Percentiles rank a stretch among this genome's conserved stretches.
Conservation (phyloP, 2,888 invertebrate genomes). For the Itoplectis maculator region DNA sequence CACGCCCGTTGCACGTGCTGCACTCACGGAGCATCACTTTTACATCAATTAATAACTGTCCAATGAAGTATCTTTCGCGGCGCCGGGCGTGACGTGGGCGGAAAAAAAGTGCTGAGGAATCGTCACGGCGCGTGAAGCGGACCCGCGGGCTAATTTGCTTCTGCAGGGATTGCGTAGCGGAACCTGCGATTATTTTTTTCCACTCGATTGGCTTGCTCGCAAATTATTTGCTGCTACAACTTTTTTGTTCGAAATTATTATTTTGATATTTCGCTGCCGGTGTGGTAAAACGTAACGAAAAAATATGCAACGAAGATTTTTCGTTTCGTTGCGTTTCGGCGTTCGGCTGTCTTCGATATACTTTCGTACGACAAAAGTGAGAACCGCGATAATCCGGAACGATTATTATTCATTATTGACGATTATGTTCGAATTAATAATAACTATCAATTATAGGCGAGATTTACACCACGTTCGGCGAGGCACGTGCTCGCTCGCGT, state of each 20-base stretch:
- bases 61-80: conserved; percentile 47
- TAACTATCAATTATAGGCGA: neutral
- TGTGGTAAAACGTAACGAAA: too few species aligned
- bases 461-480: conserved; percentile 25
- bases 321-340: too few species aligned
- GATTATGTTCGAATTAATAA: neutral
- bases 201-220: neutral
- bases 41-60: conserved; percentile 64
- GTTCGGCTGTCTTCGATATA: neutral
- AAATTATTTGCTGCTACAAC: too few species aligned
- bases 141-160: neutral
- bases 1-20: conserved; percentile 55
- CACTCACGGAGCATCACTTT: conserved; percentile 42
- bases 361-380: neutral
- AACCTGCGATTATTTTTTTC: neutral
- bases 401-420: neutral
- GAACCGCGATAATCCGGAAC: neutral
- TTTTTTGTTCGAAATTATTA: too few species aligned
- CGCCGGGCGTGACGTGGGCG: conserved; percentile 54
- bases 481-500: conserved; percentile 39
- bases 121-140: neutral
- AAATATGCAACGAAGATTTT: too few species aligned
- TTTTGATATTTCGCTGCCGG: too few species aligned
- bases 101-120: conserved; percentile 2
- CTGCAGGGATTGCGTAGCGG: neutral